Base-by-base conservation (phyloP, 2,113 vertebrate genomes). In the Gallinago paraguaiae region DNA sequence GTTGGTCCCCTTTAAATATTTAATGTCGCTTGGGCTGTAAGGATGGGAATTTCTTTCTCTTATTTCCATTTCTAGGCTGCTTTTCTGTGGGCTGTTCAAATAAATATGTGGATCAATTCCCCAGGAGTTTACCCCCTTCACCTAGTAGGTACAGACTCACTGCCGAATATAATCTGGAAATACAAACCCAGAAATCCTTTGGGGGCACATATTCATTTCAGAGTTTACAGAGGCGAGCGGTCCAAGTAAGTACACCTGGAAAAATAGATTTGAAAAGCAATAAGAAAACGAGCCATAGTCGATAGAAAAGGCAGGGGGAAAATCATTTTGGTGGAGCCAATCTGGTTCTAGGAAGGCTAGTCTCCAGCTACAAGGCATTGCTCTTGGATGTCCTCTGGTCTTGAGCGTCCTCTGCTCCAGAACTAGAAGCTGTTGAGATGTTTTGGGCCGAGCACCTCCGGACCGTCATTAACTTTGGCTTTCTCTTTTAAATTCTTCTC, bases 401-500 rank as follows among this genome's bases (percentile, higher is more conserved):
- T 81, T 24, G 3, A 90, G 88, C 64, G 59, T 88, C 54, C 86
- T 96, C 88, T 74, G 63, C 90, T 92, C 83, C 30, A 41, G 64
- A 88, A 70, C 70, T 95, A 53, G 90, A 75, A 88, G 92, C 53
- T 77, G 48, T 91, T 85, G 92, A 95, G 33, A 53, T 82, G 37
- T 63, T 81, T 82, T 82, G 37, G 72, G 57, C 45, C 69, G 76
- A 39, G 51, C 72, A 50, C 35, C 53, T 25, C 23, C 1, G 2
- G 54, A 53, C 65, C 67, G 53, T 39, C 30, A 41, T 30, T 97
- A 95, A 97, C 69, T 82, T 14, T 19, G 11, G 2, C 5, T 33
- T 94, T 96, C 97, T 98, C 92, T 95, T 97, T 97, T 95, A 96
- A 96, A 98, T 97, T 97, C 51, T 98, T 98, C 96, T 98, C 95